phyloP scores from a whole-genome alignment of 2,888 invertebrate genomes.

The Ramazzottius varieornatus region DNA sequence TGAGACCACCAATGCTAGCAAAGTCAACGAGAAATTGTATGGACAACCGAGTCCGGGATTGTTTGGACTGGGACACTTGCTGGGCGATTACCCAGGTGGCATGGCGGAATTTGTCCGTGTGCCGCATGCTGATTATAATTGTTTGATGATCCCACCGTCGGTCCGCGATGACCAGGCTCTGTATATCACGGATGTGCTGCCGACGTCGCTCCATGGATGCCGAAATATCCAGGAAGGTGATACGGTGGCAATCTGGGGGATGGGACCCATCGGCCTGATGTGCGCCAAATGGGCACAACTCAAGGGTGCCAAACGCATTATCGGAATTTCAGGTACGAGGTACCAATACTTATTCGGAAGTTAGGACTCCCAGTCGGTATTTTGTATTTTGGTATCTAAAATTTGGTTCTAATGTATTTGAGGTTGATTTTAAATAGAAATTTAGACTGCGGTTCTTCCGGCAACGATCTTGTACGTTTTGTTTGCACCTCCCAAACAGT shows the following conservation, averaged over 20 bases:
- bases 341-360: background rate
- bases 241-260: slow-evolving; percentile 6
- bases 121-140: slow-evolving; percentile 4
- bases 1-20: background rate
- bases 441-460: too few relatives aligned
- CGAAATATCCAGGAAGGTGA: background rate
- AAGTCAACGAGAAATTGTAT: background rate
- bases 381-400: too few relatives aligned
- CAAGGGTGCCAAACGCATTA: background rate
- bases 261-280: slow-evolving; percentile 6
- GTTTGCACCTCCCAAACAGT: too few relatives aligned
- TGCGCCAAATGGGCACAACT: slow-evolving; percentile 5
- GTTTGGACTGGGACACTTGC: background rate
- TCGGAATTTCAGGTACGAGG: slow-evolving; percentile 5
- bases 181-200: slow-evolving; percentile 6
- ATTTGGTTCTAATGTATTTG: background rate
- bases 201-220: background rate
- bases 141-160: slow-evolving; percentile 3
- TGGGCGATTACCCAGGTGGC: too few relatives aligned
- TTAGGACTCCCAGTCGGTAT: too few relatives aligned
- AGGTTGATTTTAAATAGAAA: too few relatives aligned
- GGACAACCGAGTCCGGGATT: background rate
- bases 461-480: too few relatives aligned
- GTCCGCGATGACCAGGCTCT: slow-evolving; percentile 6
- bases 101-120: too few relatives aligned